Percentiles rank a stretch among this genome's conserved stretches.
Conservation (phyloP, 2,797 vertebrate genomes). For the Lagorchestes hirsutus region DNA sequence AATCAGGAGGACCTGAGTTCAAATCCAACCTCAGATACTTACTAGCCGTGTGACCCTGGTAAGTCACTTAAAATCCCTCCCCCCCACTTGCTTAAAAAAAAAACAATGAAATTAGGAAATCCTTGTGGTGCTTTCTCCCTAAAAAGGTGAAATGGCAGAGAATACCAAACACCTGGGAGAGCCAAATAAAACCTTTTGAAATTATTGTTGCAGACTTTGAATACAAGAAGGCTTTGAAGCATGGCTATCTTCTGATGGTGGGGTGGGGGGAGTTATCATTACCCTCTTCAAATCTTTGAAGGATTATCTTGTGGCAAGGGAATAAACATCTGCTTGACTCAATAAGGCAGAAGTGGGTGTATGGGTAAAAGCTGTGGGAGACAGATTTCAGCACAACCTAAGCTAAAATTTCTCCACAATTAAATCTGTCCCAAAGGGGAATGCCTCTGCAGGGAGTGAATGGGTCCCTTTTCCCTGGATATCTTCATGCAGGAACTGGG, state of each 20-base stretch:
- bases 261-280: neutral
- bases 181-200: neutral
- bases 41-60: neutral
- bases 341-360: neutral
- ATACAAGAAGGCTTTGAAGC: neutral
- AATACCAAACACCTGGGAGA: neutral
- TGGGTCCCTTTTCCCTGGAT: neutral
- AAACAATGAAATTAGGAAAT: neutral
- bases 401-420: neutral
- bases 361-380: neutral
- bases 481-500: neutral
- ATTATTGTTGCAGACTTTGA: neutral
- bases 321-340: neutral
- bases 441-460: neutral
- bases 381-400: neutral
- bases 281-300: neutral
- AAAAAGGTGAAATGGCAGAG: neutral
- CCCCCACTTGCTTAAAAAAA: neutral
- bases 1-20: neutral
- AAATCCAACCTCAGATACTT: neutral
- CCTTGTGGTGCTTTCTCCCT: neutral
- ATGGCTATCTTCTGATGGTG: neutral
- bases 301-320: neutral
- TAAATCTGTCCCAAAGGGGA: neutral
- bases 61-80: neutral